These are phyloP conservation scores for Drosophila arawakana DNA, from an alignment of 1,140 invertebrate species.

Conservation along the genomic window DNA sequence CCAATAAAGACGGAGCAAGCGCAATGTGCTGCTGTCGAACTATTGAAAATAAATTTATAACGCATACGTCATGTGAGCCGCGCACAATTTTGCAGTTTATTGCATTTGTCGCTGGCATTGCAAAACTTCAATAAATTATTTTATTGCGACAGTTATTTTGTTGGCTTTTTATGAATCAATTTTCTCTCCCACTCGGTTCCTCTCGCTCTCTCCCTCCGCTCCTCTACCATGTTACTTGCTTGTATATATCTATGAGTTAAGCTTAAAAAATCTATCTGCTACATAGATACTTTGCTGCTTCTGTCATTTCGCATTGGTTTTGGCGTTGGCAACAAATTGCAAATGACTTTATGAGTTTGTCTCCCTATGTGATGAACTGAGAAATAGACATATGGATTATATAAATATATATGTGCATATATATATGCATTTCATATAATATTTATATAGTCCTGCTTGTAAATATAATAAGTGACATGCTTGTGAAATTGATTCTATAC, in stretches of 20 bases:
- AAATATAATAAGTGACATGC: slow-evolving; percentile 20
- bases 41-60: slow-evolving; percentile 81
- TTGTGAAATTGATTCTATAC: slow-evolving; percentile 66
- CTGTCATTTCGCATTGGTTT: slow-evolving; percentile 66
- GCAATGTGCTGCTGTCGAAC: slow-evolving; percentile 37
- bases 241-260: slow-evolving; percentile 14
- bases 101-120: slow-evolving; percentile 80
- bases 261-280: slow-evolving; percentile 6
- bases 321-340: slow-evolving; percentile 70
- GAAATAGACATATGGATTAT: not conserved
- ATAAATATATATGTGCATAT: not conserved
- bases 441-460: not conserved
- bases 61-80: slow-evolving; percentile 72
- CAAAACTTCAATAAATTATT: slow-evolving; percentile 83
- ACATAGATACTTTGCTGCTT: slow-evolving; percentile 28
- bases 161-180: slow-evolving; percentile 64
- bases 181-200: slow-evolving; percentile 34
- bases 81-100: slow-evolving; percentile 65
- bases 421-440: not conserved
- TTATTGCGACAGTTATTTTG: slow-evolving; percentile 83
- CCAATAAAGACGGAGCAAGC: slow-evolving; percentile 52
- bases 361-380: slow-evolving; percentile 15
- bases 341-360: slow-evolving; percentile 77
- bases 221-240: slow-evolving; percentile 14
- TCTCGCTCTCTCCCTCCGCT: not conserved